A percentile compares a stretch with the other conserved stretches of the same genome.
Conservation (phyloP, 2,797 vertebrate species). For the Mus minutoides region DNA sequence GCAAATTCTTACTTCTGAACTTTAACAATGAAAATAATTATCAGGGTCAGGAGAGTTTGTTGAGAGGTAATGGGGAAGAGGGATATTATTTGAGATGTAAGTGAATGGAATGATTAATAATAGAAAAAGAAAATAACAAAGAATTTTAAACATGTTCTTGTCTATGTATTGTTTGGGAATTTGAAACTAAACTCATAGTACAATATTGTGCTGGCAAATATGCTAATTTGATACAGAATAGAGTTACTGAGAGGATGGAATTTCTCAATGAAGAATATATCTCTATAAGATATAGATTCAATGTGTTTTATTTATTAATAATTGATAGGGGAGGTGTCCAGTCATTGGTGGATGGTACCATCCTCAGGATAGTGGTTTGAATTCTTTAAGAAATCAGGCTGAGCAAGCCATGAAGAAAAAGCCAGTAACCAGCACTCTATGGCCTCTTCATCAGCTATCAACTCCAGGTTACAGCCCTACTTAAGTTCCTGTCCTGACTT, state of each 20-base stretch:
- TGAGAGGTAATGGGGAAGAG: too few relatives aligned
- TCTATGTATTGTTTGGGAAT: too few relatives aligned
- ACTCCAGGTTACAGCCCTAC: neutral
- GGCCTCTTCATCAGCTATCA: neutral
- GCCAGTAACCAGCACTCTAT: neutral
- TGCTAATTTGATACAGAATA: neutral
- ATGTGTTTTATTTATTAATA: neutral
- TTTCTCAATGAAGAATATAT: neutral
- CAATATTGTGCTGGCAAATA: neutral
- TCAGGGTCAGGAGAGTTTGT: too few relatives aligned
- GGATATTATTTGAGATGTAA: too few relatives aligned
- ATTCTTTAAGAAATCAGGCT: neutral
- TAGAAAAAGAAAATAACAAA: neutral
- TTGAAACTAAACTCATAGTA: neutral
- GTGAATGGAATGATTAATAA: too few relatives aligned
- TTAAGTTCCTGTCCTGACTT: neutral
- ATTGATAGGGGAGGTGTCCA: accelerated
- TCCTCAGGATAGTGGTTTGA: neutral
- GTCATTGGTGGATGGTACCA: neutral
- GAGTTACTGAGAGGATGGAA: neutral
- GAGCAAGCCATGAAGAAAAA: neutral
- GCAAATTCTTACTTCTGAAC: neutral
- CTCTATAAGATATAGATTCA: neutral
- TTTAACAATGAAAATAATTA: neutral
- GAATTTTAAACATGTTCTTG: too few relatives aligned